Evolutionary conservation across 2,113 vertebrate species (phyloP), one percentile per base, ranked within the genome.

Genomic region (Grantiella picta): DNA sequence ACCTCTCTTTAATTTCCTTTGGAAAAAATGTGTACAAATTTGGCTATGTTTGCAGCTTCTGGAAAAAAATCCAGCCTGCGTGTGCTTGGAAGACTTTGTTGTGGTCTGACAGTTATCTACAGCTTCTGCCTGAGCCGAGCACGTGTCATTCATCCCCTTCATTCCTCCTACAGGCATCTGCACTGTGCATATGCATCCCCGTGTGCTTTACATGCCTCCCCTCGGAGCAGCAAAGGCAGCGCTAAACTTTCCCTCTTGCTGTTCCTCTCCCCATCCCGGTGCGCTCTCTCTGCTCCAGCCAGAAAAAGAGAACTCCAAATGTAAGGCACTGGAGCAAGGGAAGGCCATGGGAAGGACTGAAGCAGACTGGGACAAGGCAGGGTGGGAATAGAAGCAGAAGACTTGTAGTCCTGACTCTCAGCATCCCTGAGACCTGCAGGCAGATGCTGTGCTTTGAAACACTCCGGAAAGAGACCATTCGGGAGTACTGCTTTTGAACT

Each of bases 141-240:
- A 16, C 75, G 81, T 16, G 2, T 69, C 87, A 85, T 24, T 65
- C 87, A 85, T 24, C 50, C 57, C 59, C 59, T 88, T 35, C 82
- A 64, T 92, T 92, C 89, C 91, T 92, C 86, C 94, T 47, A 78
- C 92, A 86, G 68, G 91, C 82, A 96, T 82, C 90, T 85, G 90
- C 90, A 31, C 50, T 19, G 29, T 40, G 77, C 85, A 53, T 53
- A 24, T 33, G 45, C 64, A 92, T 63, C 54, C 71, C 64, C 3
- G 3, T 63, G 88, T 0, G 0, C 64, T 66, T 85, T 47, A 40
- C 54, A 7, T 44, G 64, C 54, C 29, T 81, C 27, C 64, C 52
- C 47, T 86, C 6, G 0, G 9, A 72, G 54, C 15, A 8, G 87
- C 53, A 56, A 49, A 85, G 40, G 29, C 82, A 86, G 82, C 11